These are phyloP conservation scores for Sceloporus undulatus DNA, from an alignment of 2,113 vertebrate genomes.

Conservation along the genomic window DNA sequence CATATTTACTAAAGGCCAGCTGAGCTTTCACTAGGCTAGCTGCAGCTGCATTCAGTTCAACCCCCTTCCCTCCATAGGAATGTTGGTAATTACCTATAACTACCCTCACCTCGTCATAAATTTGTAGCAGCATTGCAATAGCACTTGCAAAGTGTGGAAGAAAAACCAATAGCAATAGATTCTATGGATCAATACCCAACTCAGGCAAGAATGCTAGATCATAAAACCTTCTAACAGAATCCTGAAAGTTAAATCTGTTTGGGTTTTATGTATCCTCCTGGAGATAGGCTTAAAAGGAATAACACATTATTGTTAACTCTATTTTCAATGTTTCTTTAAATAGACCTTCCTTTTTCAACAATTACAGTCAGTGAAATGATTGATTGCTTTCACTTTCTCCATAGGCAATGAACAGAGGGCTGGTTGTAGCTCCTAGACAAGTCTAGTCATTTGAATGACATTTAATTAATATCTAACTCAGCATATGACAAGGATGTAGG, in stretches of 20 bases:
- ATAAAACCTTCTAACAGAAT: neutral
- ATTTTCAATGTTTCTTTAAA: slow-evolving; percentile 34
- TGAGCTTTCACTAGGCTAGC: too few species aligned
- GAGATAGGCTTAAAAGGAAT: slow-evolving; percentile 27
- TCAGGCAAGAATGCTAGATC: neutral
- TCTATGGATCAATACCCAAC: neutral
- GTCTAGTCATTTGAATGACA: slow-evolving; percentile 27
- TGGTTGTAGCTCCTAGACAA: neutral
- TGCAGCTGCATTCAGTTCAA: too few species aligned
- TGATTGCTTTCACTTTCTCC: slow-evolving; percentile 9
- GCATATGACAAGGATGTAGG: slow-evolving; percentile 9
- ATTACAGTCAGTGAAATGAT: slow-evolving; percentile 34
- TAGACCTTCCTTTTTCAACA: neutral
- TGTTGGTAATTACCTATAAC: neutral
- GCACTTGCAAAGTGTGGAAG: neutral
- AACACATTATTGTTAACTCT: slow-evolving; percentile 27
- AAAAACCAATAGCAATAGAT: neutral
- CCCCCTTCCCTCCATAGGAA: too few species aligned
- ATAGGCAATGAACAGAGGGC: neutral
- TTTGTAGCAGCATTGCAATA: neutral
- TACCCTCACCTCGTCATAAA: neutral
- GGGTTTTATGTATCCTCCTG: slow-evolving; percentile 6
- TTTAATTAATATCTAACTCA: slow-evolving; percentile 34
- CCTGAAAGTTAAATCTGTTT: neutral
- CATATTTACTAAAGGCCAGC: too few species aligned